phyloP scores from a whole-genome alignment of 2,888 invertebrate species.

The Dilophus febrilis region DNA sequence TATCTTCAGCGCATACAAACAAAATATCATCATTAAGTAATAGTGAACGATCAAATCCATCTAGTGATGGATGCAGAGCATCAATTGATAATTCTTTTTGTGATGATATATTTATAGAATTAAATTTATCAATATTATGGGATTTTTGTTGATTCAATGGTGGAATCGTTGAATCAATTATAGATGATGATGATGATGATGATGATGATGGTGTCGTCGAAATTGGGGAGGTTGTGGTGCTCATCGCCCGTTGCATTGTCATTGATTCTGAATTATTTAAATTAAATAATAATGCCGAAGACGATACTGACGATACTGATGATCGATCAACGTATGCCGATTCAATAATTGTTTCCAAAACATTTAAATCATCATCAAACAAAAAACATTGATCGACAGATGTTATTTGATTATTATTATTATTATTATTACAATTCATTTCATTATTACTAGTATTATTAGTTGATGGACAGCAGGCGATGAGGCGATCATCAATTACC shows the following conservation, averaged over 20 bases:
- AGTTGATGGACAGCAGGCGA: not conserved
- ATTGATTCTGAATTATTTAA: too few species aligned
- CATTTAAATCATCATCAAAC: not conserved
- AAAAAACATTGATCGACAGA: too few species aligned
- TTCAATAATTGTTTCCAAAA: not conserved
- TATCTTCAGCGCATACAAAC: slow-evolving; percentile 14
- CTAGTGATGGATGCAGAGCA: too few species aligned
- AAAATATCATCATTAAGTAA: slow-evolving; percentile 12
- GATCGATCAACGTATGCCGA: too few species aligned
- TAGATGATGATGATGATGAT: too few species aligned
- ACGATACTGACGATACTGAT: too few species aligned
- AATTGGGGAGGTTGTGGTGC: too few species aligned
- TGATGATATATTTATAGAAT: slow-evolving; percentile 5
- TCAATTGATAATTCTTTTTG: slow-evolving; percentile 1
- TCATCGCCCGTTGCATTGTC: not conserved
- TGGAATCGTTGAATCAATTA: too few species aligned
- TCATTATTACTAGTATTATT: not conserved
- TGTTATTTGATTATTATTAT: not conserved
- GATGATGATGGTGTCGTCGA: slow-evolving; percentile 5
- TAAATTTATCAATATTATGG: slow-evolving; percentile 5
- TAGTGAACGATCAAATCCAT: not conserved
- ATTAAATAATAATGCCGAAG: too few species aligned
- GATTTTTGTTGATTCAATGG: too few species aligned
- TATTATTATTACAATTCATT: not conserved
- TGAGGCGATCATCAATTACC: not conserved